Conservation (phyloP, 2,113 vertebrate species). For the Numida meleagris region DNA sequence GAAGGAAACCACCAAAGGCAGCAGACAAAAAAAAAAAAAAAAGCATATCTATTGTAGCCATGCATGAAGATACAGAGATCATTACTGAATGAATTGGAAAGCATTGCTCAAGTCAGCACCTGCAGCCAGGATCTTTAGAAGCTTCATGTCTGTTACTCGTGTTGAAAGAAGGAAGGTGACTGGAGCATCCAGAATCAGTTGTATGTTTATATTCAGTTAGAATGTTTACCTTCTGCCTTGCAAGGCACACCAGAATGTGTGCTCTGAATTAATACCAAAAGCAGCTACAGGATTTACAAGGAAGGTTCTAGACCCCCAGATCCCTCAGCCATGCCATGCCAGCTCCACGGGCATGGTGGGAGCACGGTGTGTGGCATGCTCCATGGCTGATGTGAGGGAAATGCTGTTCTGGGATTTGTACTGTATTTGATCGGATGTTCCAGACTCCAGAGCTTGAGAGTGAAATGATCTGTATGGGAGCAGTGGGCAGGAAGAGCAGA, state of each 20-base stretch:
- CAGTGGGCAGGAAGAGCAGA: background rate
- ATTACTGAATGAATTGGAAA: background rate
- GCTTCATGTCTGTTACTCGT: background rate
- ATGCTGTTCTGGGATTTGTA: background rate
- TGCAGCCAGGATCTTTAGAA: background rate
- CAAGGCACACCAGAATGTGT: background rate
- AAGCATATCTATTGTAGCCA: background rate
- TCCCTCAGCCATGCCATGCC: background rate
- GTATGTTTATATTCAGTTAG: background rate
- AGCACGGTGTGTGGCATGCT: background rate
- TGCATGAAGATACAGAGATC: background rate
- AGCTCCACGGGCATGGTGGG: background rate
- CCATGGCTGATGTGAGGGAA: background rate
- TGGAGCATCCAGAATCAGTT: background rate
- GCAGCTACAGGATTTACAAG: background rate
- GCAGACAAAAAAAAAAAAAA: background rate
- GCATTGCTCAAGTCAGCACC: background rate
- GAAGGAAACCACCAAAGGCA: background rate
- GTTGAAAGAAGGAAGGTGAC: background rate
- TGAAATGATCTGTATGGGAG: background rate
- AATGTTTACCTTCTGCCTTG: background rate
- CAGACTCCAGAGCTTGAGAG: background rate
- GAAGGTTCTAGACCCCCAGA: background rate
- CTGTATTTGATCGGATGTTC: rapidly evolving
- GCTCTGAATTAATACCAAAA: background rate